phyloP scores from a whole-genome alignment of 2,113 vertebrate species.

The Symphodus melops region DNA sequence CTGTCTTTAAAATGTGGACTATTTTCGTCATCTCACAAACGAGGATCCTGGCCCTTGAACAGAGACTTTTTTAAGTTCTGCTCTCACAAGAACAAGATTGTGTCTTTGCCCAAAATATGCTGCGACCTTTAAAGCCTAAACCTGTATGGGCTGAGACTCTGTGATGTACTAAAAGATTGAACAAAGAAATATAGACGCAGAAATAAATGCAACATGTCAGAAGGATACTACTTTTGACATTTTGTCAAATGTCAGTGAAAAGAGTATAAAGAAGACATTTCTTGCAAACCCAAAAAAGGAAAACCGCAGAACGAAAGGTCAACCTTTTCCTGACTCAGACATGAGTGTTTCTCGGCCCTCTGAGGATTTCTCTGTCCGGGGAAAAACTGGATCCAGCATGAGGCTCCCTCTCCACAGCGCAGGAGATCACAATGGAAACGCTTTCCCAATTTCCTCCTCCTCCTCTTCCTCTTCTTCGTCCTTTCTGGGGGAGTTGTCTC shows the following conservation, averaged over 20 bases:
- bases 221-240: not conserved
- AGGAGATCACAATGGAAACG: slow-evolving; percentile 64
- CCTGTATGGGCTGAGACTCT: not conserved
- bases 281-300: not conserved
- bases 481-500: slow-evolving; percentile 65
- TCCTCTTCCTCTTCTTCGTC: slow-evolving; percentile 56
- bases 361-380: slow-evolving; percentile 11
- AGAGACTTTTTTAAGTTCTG: no score
- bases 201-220: not conserved
- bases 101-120: no score
- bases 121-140: not conserved
- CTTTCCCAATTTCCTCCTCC: slow-evolving; percentile 64
- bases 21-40: not conserved
- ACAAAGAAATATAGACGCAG: not conserved
- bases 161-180: not conserved
- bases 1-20: not conserved
- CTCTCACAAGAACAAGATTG: no score
- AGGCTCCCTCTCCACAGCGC: slow-evolving; percentile 55
- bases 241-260: not conserved
- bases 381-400: slow-evolving; percentile 39
- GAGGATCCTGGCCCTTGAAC: not conserved
- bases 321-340: not conserved
- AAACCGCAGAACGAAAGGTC: not conserved
- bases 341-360: slow-evolving; percentile 60
- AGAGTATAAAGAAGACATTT: not conserved